phyloP scores from a whole-genome alignment of 2,888 invertebrate species.

The Clostera curtula region DNA sequence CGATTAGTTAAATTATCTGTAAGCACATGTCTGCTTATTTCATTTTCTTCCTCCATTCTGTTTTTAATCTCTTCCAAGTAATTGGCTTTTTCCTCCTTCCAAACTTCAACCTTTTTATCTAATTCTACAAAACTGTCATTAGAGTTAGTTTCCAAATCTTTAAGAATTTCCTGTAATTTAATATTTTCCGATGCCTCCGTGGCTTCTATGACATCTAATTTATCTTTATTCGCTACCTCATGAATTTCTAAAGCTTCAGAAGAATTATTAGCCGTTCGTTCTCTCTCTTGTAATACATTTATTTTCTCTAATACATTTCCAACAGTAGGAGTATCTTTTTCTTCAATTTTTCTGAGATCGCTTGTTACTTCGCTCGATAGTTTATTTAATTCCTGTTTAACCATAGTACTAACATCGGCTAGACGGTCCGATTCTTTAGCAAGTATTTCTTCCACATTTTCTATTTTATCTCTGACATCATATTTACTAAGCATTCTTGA shows the following conservation, averaged over 20 bases:
- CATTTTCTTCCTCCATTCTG: constrained; percentile 15
- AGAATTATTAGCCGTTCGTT: constrained; percentile 28
- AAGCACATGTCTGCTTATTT: constrained; percentile 4
- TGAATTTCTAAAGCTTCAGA: constrained; percentile 35
- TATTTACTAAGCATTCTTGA: constrained; percentile 7
- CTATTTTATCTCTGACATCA: constrained; percentile 19
- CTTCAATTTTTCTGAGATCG: constrained; percentile 22
- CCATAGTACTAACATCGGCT: constrained; percentile 31
- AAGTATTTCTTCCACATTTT: constrained; percentile 26
- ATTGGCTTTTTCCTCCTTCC: constrained; percentile 24
- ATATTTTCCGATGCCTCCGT: constrained; percentile 23
- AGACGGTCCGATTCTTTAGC: constrained; percentile 36
- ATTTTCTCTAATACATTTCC: constrained; percentile 37
- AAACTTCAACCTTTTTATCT: constrained; percentile 21
- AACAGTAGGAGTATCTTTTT: constrained; percentile 21
- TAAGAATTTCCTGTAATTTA: constrained; percentile 32
- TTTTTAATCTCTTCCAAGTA: constrained; percentile 16
- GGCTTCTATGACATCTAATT: constrained; percentile 18
- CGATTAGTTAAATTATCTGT: neutral
- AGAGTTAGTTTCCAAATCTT: constrained; percentile 24
- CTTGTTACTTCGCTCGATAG: constrained; percentile 33
- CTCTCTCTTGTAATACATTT: constrained; percentile 34
- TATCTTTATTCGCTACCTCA: constrained; percentile 28
- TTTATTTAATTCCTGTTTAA: constrained; percentile 38
- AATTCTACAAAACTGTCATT: constrained; percentile 18